Base-by-base conservation (phyloP, 37 sponge, comb jelly and placozoan species). In the Crambe crambe region DNA sequence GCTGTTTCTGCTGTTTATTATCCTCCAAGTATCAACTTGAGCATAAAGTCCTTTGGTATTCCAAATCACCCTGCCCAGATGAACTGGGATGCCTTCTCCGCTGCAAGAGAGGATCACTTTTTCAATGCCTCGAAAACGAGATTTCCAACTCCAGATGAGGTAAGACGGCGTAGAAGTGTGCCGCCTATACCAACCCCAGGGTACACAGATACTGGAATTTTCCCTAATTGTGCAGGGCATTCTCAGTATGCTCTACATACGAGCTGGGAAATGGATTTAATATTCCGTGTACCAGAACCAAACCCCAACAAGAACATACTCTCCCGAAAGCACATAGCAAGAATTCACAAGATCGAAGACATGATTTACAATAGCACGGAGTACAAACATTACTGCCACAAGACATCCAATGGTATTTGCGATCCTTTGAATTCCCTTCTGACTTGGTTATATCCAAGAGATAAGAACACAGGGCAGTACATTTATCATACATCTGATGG, bases 381-480 rank as follows among this genome's bases (percentile, higher is more conserved):
- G 0, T 92, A 82, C 58, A 17, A 31, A 17, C 32, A 79, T 15
- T 75, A 79, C 69, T 92, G 93, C 57, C 76, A 65, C 59, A 78
- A 74, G 71, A 6, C 17, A 3, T 0, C 3, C 12, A 54, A 23
- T 5, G 27, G 43, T 43, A 72, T 27, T 2, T 92, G 93, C 43
- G 82, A 75, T n/a, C 90, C 86, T 0, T 39, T 92, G 15, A 80
- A 74, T 35, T 85, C 89, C n/a, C 66, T 92, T 2, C 47, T 89
- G 41, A 85, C 93, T 2, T 89, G 85, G 42, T 70, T 92, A 56
- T 92, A 89, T 37, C 83, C 87, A 18, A 37, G 37, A 2, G 26
- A 60, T 12, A 67, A 71, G 1, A 56, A 32, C 27, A 57, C 62
- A 22, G 69, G 67, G 37, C 21, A 31, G 17, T 69, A 58, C 21